Evolutionary conservation across 2,113 vertebrate genomes (phyloP), one percentile per base, ranked within the genome.

Genomic region (Anas platyrhynchos): DNA sequence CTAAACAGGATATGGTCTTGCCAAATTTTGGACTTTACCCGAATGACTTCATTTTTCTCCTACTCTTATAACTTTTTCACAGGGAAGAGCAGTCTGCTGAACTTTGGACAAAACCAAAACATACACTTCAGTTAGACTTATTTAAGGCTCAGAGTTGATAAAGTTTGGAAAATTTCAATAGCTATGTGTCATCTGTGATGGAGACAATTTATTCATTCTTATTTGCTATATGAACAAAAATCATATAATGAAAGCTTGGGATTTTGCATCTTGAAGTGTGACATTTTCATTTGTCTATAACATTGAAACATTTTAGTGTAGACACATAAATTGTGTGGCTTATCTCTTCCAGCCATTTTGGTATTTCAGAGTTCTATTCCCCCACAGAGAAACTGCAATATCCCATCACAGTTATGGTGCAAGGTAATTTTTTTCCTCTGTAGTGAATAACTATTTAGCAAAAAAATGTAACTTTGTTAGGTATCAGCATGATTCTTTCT

Each of bases 111-210:
- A 71, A 86, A 29, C 26, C 43, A 74, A 86, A 89, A 66, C 5
- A 63, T 4, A 2, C 12, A 6, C 8, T 67, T 32, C 4, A 12
- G 16, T 54, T 74, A 74, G 27, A 55, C 34, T 88, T 69, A 65
- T 48, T 82, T 84, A 56, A 55, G 34, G 16, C 14, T 88, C 65
- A 15, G 56, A 67, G 67, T 17, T 41, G 38, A 46, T 73, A 61
- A 81, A 67, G 2, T 27, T 81, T 55, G 41, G 55, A 74, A 86
- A 83, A 86, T 58, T 7, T 32, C 26, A 6, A 7, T 75, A 36
- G 34, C 13, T 75, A 16, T 43, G 17, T 22, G 34, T 41, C 0
- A 0, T 29, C 21, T 52, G 11, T 1, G 4, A 55, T 10, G 34
- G 71, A 71, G 13, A 54, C 41, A 88, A 13, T 46, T 81, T 59